A percentile compares a stretch with the other conserved stretches of the same genome.
These are phyloP conservation scores for Vimba vimba DNA, from an alignment of 2,113 vertebrate species.

Conservation along the genomic window DNA sequence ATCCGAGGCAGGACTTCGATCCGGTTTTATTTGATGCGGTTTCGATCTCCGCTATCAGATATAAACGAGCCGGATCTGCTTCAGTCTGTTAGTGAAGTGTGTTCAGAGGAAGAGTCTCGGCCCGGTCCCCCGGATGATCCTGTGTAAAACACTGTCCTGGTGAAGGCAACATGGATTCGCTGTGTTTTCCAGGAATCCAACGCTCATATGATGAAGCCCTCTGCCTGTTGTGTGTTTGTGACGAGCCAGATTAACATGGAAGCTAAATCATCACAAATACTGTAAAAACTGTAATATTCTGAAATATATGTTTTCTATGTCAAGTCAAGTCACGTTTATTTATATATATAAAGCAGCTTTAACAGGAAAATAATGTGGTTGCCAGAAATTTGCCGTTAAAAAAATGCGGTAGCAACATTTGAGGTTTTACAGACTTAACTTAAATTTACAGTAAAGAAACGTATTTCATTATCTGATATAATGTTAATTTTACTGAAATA, in stretches of 20 bases:
- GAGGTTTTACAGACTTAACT: too few species aligned
- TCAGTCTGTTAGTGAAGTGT: conserved; percentile 59
- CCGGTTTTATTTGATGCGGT: conserved; percentile 50
- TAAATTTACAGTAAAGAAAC: too few species aligned
- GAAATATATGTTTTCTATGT: too few species aligned
- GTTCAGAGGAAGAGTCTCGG: conserved; percentile 24
- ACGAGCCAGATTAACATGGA: background rate
- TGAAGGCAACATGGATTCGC: background rate
- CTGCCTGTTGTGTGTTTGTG: background rate
- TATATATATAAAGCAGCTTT: too few species aligned
- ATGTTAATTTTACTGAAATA: too few species aligned
- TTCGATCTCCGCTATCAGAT: conserved; percentile 51
- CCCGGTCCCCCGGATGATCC: conserved; percentile 20
- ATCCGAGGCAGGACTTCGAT: conserved; percentile 42
- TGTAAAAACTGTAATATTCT: too few species aligned
- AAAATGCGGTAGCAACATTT: too few species aligned
- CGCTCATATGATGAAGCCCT: background rate
- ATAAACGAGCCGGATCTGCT: conserved; percentile 53
- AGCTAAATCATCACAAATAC: background rate
- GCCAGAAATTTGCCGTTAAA: too few species aligned
- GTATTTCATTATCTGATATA: too few species aligned
- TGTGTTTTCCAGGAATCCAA: background rate
- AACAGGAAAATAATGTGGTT: too few species aligned
- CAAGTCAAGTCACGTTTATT: too few species aligned
- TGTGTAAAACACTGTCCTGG: conserved; percentile 16